phyloP scores from a whole-genome alignment of 2,888 invertebrate genomes.

The Eupithecia inturbata region DNA sequence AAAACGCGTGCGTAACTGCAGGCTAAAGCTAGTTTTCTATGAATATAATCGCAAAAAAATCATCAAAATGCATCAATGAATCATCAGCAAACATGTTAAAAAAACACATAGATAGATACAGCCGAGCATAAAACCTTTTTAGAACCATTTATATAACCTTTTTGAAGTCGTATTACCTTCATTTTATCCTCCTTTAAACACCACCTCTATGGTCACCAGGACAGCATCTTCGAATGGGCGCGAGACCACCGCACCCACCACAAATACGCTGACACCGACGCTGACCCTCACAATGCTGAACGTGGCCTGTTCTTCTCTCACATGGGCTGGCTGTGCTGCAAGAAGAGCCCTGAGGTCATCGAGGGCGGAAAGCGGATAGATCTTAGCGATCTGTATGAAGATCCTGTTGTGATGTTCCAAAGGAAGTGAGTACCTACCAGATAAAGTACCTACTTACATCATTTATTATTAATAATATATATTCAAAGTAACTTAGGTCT shows the following conservation, averaged over 20 bases:
- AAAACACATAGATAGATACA: too few relatives aligned
- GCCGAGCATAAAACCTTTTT: too few relatives aligned
- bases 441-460: too few relatives aligned
- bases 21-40: too few relatives aligned
- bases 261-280: slow-evolving; percentile 94
- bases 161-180: too few relatives aligned
- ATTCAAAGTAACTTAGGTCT: too few relatives aligned
- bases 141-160: too few relatives aligned
- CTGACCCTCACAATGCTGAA: slow-evolving; percentile 94
- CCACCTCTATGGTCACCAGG: slow-evolving; percentile 62
- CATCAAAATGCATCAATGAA: too few relatives aligned
- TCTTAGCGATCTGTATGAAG: slow-evolving; percentile 91
- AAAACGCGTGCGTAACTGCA: too few relatives aligned
- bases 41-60: too few relatives aligned
- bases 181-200: not conserved
- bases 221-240: slow-evolving; percentile 87
- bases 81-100: too few relatives aligned
- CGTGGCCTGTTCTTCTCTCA: slow-evolving; percentile 97
- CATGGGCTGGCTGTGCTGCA: slow-evolving; percentile 95
- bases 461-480: too few relatives aligned
- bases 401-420: slow-evolving; percentile 94
- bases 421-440: slow-evolving; percentile 86
- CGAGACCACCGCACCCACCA: slow-evolving; percentile 92
- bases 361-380: slow-evolving; percentile 92
- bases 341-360: slow-evolving; percentile 94